Evolutionary conservation across 1,140 invertebrate genomes (phyloP).

Genomic region (Lasioglossum albipes): DNA sequence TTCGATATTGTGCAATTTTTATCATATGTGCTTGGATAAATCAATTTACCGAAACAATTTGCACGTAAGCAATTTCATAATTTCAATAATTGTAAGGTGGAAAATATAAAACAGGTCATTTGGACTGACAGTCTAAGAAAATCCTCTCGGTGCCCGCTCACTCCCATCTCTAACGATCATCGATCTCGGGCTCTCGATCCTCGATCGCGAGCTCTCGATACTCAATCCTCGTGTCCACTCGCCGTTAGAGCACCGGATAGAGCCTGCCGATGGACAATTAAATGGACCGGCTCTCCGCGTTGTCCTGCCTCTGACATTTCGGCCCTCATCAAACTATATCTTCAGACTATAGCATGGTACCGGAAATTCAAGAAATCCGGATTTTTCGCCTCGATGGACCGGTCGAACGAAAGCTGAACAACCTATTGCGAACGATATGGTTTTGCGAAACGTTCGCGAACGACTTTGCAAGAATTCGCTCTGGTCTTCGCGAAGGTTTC

Average conservation of each 20-base stretch:
- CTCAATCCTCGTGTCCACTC: constrained; percentile 42
- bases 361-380: not conserved
- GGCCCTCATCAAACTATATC: too few species aligned
- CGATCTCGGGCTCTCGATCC: constrained; percentile 2
- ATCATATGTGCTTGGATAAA: too few species aligned
- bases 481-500: constrained; percentile 25
- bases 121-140: too few species aligned
- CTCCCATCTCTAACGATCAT: constrained; percentile 14
- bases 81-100: too few species aligned
- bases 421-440: too few species aligned
- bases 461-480: not conserved
- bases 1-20: too few species aligned
- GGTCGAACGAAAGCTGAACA: not conserved
- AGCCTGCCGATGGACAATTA: constrained; percentile 43
- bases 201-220: constrained; percentile 31
- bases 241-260: constrained; percentile 13
- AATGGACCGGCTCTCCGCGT: constrained; percentile 42
- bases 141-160: not conserved
- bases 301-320: not conserved
- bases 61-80: too few species aligned
- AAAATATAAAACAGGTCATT: too few species aligned
- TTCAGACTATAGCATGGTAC: too few species aligned
- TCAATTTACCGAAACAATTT: too few species aligned
- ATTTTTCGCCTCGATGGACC: constrained; percentile 1
- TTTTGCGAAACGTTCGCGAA: not conserved